A percentile compares a stretch with the other conserved stretches of the same genome.
These are phyloP conservation scores for Xanthia icteritia DNA, from an alignment of 2,888 invertebrate genomes.

Conservation along the genomic window DNA sequence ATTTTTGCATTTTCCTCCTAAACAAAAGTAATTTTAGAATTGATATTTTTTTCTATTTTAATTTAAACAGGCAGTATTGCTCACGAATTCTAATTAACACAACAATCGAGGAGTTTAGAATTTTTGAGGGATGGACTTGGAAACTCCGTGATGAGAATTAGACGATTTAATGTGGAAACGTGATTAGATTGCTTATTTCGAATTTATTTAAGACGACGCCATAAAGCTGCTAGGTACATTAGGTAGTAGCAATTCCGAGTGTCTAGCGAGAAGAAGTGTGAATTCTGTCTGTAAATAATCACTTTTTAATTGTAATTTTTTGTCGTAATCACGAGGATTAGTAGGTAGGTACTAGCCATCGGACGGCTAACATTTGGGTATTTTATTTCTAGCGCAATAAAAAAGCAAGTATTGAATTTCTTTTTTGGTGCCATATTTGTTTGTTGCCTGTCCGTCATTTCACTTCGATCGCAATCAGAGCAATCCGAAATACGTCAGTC, in stretches of 20 bases:
- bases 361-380: neutral
- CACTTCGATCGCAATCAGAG: constrained; percentile 45
- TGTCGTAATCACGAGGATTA: neutral
- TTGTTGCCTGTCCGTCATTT: constrained; percentile 23
- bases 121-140: constrained; percentile 64
- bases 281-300: neutral
- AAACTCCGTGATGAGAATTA: constrained; percentile 66
- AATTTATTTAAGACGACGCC: constrained; percentile 50
- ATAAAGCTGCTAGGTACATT: constrained; percentile 35
- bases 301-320: neutral
- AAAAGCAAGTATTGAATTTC: neutral
- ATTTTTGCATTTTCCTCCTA: constrained; percentile 43
- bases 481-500: constrained; percentile 32
- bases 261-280: neutral
- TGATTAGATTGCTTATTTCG: constrained; percentile 61
- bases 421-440: constrained; percentile 12
- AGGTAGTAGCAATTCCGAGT: constrained; percentile 13
- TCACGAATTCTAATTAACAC: constrained; percentile 68
- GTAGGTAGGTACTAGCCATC: neutral
- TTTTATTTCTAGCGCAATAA: neutral
- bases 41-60: constrained; percentile 52
- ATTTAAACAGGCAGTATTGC: constrained; percentile 58
- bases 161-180: constrained; percentile 61
- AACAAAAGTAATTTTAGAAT: constrained; percentile 59
- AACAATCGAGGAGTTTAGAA: constrained; percentile 65